A percentile compares a stretch with the other conserved stretches of the same genome.
phyloP scores from a whole-genome alignment of 1,140 invertebrate species.

The Trichogramma pretiosum region DNA sequence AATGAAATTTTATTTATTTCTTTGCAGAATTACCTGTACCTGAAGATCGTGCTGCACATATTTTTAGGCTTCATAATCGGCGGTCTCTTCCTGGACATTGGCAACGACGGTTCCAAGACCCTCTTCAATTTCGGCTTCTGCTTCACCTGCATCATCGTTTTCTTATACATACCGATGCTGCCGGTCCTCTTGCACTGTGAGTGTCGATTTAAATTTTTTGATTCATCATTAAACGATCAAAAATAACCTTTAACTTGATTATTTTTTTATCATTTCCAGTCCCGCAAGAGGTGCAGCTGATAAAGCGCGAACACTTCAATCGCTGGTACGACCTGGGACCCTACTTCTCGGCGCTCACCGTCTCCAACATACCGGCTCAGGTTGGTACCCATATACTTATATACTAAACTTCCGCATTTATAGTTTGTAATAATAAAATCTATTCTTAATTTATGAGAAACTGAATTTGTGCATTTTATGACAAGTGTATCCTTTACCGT shows the following conservation, averaged over 20 bases:
- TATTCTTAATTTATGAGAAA: too few relatives aligned
- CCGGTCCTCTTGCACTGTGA: slow-evolving; percentile 69
- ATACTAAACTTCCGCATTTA: too few relatives aligned
- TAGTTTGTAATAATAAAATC: too few relatives aligned
- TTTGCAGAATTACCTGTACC: slow-evolving; percentile 59
- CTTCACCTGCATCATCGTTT: slow-evolving; percentile 65
- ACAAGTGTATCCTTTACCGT: too few relatives aligned
- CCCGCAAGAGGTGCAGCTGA: slow-evolving; percentile 75
- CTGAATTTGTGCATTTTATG: too few relatives aligned
- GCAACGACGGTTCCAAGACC: slow-evolving; percentile 68
- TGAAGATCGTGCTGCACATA: slow-evolving; percentile 59
- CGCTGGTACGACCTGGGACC: slow-evolving; percentile 86
- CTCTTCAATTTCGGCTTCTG: slow-evolving; percentile 77
- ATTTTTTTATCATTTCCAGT: slow-evolving; percentile 54
- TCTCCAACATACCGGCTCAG: slow-evolving; percentile 64
- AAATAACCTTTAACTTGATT: not conserved
- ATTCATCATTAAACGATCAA: not conserved
- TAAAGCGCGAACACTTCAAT: slow-evolving; percentile 88
- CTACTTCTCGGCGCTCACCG: slow-evolving; percentile 77
- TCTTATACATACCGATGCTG: slow-evolving; percentile 72
- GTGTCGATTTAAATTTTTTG: too few relatives aligned
- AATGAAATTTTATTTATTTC: slow-evolving; percentile 19
- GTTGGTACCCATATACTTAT: slow-evolving; percentile 42
- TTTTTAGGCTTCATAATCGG: slow-evolving; percentile 64
- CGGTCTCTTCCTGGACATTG: slow-evolving; percentile 59